Evolutionary conservation across 2,888 invertebrate species (phyloP), one percentile per base, ranked within the genome.

Genomic region (Xestia xanthographa): DNA sequence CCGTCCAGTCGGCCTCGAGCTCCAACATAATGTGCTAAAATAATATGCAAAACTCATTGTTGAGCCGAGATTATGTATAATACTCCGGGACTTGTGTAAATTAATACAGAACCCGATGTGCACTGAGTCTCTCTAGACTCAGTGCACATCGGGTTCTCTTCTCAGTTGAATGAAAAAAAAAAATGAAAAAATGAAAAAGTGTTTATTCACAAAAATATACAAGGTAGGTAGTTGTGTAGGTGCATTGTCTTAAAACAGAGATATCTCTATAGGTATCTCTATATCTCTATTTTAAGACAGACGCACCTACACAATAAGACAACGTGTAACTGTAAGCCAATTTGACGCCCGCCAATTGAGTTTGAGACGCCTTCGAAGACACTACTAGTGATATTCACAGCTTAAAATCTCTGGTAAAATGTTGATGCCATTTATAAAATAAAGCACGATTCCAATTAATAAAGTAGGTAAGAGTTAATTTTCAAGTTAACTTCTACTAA

Each of bases 271-370:
- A n/a, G n/a, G n/a, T n/a, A n/a, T n/a, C n/a, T n/a, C n/a, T n/a
- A 75, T 67, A 79, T 56, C 11, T n/a, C 6, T 34, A 14, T 5
- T 60, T 50, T 48, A 9, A 67, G 56, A 34, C 29, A 41, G 29
- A 41, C 58, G 43, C 17, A 53, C 1, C 1, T 22, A 48, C n/a
- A 38, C 17, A 66, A 22, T 45, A 26, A 20, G 34, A 29, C 20
- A 38, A 45, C 34, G 50, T 50, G 12, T 26, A 60, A 76, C 34
- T 34, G 5, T 34, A 34, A 34, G 67, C 68, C 17, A 83, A 77
- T 86, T 76, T 73, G 62, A 58, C 67, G 50, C 76, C 60, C 38
- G 60, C 53, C 34, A 56, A 72, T 76, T 65, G 62, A 66, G 48
- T 73, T 77, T 63, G 2, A 26, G 17, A 63, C 56, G 17, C 14